These are phyloP conservation scores for Pseudomyrmex flavicornis DNA, from an alignment of 1,140 invertebrate species.

Conservation along the genomic window DNA sequence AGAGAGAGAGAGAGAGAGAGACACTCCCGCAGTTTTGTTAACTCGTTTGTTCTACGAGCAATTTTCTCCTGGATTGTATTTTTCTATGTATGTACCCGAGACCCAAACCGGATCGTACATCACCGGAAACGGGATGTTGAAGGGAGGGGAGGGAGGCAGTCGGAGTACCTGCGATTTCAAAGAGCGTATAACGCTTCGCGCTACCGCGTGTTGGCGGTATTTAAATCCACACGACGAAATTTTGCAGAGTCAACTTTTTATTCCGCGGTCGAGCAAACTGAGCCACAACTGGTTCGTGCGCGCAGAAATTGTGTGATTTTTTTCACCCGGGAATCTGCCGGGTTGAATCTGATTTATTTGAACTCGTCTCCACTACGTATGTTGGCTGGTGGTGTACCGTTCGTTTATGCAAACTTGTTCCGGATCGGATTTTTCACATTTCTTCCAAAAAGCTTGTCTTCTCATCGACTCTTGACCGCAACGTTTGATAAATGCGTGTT, in stretches of 20 bases:
- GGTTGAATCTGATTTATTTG: constrained; percentile 44
- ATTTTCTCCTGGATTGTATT: constrained; percentile 43
- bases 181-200: constrained; percentile 33
- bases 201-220: constrained; percentile 27
- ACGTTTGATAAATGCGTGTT: constrained; percentile 6
- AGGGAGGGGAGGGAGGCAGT: no score
- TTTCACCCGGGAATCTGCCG: constrained; percentile 16
- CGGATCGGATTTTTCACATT: background rate
- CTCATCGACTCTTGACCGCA: background rate
- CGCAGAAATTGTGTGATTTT: constrained; percentile 36
- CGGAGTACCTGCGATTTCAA: constrained; percentile 20
- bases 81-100: background rate
- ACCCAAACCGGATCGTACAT: constrained; percentile 17
- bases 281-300: constrained; percentile 9
- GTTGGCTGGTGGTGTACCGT: constrained; percentile 25
- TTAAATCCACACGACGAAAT: constrained; percentile 48
- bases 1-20: no score
- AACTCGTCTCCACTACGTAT: background rate
- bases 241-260: constrained; percentile 55
- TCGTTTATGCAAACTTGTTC: background rate
- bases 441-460: background rate
- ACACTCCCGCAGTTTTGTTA: constrained; percentile 23
- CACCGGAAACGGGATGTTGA: constrained; percentile 14
- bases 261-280: constrained; percentile 33
- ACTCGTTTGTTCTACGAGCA: constrained; percentile 23